Evolutionary conservation across 1,140 invertebrate species (phyloP), one percentile per base, ranked within the genome.

Genomic region (Meloidogyne exigua): DNA sequence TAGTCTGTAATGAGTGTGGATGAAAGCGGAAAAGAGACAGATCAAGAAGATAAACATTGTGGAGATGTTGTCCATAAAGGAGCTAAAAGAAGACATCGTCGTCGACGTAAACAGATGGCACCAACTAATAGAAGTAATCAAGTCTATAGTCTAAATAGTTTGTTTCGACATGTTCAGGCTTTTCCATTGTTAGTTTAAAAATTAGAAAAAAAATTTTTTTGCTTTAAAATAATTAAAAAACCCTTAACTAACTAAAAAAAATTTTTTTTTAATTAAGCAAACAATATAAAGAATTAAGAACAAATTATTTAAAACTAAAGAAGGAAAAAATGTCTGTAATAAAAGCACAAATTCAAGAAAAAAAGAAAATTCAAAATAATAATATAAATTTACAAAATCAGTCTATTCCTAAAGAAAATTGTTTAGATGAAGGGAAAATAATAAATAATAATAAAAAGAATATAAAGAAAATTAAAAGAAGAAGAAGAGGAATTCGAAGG

Each of bases 211-310:
- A 23, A 11, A 26, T 32, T 26, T 39, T 5, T 25, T n/a, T n/a
- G n/a, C n/a, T n/a, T n/a, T n/a, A n/a, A n/a, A n/a, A n/a, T n/a
- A n/a, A n/a, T n/a, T n/a, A n/a, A n/a, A n/a, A n/a, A n/a, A n/a
- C n/a, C n/a, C n/a, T n/a, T n/a, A n/a, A n/a, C n/a, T n/a, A n/a
- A n/a, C n/a, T n/a, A n/a, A n/a, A n/a, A n/a, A n/a, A n/a, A n/a
- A n/a, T n/a, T 23, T 68, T 28, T 23, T 21, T 72, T 32, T 25
- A 36, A 25, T 77, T 75, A 21, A 77, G 76, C 21, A 74, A 67
- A 11, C 79, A 80, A 23, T 80, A 80, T 39, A 66, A 70, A 62
- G 72, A 73, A 57, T 44, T 80, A 9, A 79, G 78, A 74, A n/a
- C 75, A 25, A 79, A 80, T 36, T 80, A 80, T 70, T 49, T 80